Evolutionary conservation across 2,113 vertebrate species (phyloP).

Genomic region (Vombatus ursinus): DNA sequence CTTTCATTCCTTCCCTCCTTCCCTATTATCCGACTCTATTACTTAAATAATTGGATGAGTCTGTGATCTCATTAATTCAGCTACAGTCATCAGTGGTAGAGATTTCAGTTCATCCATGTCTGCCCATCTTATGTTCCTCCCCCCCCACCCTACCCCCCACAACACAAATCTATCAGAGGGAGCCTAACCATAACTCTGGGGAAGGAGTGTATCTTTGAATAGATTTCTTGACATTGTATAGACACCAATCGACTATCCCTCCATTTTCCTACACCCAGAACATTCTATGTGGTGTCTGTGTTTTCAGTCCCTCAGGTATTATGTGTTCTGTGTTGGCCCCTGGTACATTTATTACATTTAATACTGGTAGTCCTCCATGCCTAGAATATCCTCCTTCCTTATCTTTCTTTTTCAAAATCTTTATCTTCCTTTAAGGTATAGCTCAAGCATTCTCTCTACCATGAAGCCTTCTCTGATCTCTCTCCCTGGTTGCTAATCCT

Average conservation of each 20-base stretch:
- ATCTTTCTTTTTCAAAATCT: background rate
- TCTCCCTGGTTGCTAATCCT: background rate
- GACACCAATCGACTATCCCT: background rate
- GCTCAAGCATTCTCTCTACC: background rate
- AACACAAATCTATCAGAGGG: background rate
- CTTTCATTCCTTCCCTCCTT: background rate
- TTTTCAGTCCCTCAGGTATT: background rate
- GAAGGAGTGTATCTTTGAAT: background rate
- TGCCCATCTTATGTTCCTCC: background rate
- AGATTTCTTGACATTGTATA: background rate
- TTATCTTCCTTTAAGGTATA: slow-evolving; percentile 16
- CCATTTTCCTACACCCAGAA: background rate
- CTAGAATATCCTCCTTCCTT: background rate
- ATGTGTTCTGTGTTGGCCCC: background rate
- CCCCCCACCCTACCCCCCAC: too few relatives aligned
- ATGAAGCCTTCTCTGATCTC: background rate
- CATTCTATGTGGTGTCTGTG: background rate
- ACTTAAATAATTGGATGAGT: background rate
- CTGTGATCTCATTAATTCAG: background rate
- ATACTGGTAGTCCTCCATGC: background rate
- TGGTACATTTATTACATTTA: background rate
- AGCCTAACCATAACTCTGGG: background rate
- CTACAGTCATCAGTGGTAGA: background rate
- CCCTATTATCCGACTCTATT: too few relatives aligned
- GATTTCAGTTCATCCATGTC: background rate